Percentiles rank a stretch among this genome's conserved stretches.
phyloP scores from a whole-genome alignment of 2,113 vertebrate species.

The Rallus limicola region DNA sequence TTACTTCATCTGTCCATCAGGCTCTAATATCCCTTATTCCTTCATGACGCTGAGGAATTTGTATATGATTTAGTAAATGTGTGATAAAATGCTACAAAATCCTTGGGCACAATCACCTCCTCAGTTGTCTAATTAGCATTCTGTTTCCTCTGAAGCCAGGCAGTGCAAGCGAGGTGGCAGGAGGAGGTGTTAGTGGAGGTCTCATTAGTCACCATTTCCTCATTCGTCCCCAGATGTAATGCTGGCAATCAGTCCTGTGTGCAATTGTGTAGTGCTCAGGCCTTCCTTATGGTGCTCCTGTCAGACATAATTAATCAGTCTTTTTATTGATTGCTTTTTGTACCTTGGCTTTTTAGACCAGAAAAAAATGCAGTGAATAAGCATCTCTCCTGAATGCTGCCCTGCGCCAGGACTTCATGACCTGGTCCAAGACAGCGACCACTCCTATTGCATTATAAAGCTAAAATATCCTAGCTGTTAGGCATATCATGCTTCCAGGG shows the following conservation, averaged over 20 bases:
- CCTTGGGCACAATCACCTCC: not conserved
- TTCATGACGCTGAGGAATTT: not conserved
- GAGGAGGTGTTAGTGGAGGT: not conserved
- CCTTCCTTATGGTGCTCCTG: slow-evolving; percentile 30
- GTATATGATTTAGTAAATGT: not conserved
- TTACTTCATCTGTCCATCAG: not conserved
- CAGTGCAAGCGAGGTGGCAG: not conserved
- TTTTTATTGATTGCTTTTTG: not conserved
- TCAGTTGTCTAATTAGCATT: not conserved
- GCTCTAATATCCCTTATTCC: not conserved
- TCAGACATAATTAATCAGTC: slow-evolving; percentile 27
- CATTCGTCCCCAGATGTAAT: not conserved
- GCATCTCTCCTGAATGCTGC: not conserved
- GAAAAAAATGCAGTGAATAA: not conserved
- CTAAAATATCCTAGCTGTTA: not conserved
- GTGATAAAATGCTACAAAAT: not conserved
- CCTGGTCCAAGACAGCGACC: not conserved
- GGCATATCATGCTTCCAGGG: not conserved
- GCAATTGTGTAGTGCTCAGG: not conserved
- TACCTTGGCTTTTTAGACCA: not conserved
- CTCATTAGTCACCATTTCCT: slow-evolving; percentile 38
- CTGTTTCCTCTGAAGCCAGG: not conserved
- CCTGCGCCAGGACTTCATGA: not conserved
- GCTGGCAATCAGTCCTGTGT: not conserved
- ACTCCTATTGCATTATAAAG: not conserved